A percentile compares a stretch with the other conserved stretches of the same genome.
Evolutionary conservation across 2,888 invertebrate genomes (phyloP).

Genomic region (Hydropsyche betteni): DNA sequence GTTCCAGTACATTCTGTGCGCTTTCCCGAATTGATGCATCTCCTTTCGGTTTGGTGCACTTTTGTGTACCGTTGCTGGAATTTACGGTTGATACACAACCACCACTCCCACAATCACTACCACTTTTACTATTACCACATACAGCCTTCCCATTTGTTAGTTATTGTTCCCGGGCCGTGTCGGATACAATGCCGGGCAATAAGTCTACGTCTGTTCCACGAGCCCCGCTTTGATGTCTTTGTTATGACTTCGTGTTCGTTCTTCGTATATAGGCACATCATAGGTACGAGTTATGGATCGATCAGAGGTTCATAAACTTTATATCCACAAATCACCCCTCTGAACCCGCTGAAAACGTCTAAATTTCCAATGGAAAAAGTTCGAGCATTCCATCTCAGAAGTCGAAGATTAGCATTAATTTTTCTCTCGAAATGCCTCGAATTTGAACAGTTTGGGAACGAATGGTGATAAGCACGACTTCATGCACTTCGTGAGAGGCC

Average conservation of each 20-base stretch:
- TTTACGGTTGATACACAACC: no score
- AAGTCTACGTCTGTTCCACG: slow-evolving; percentile 68
- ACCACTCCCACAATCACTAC: no score
- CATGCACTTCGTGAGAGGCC: slow-evolving; percentile 29
- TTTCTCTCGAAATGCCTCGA: not conserved
- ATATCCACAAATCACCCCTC: not conserved
- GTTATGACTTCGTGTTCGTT: slow-evolving; percentile 55
- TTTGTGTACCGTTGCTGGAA: no score
- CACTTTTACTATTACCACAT: not conserved
- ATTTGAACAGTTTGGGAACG: slow-evolving; percentile 2
- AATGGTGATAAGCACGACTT: slow-evolving; percentile 9
- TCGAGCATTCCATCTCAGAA: no score
- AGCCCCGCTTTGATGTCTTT: slow-evolving; percentile 65
- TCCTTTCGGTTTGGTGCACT: slow-evolving; percentile 37
- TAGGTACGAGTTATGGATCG: slow-evolving; percentile 46
- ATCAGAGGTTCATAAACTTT: slow-evolving; percentile 26
- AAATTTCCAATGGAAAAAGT: no score
- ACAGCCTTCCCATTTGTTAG: slow-evolving; percentile 46
- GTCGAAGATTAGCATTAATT: no score
- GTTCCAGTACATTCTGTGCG: no score
- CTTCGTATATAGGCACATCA: not conserved
- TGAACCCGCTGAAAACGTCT: no score
- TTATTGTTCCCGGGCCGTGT: slow-evolving; percentile 47
- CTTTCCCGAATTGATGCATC: no score
- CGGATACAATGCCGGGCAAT: slow-evolving; percentile 66